phyloP scores from a whole-genome alignment of 1,140 invertebrate species.

The Saccostrea echinata region DNA sequence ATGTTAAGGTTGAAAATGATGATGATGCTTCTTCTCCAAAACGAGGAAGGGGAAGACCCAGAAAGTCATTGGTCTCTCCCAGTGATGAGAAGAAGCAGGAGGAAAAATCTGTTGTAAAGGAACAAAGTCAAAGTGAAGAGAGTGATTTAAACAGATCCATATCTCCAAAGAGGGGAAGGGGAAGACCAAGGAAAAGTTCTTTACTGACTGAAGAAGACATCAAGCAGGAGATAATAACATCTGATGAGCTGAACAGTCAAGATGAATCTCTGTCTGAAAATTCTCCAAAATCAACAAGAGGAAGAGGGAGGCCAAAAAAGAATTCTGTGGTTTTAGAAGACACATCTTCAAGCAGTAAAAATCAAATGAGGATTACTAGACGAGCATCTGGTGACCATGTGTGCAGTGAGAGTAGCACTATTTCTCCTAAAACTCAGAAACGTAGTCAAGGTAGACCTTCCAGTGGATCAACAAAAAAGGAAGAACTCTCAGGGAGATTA shows the following conservation, averaged over 20 bases:
- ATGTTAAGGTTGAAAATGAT: not conserved
- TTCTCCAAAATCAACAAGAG: conserved; percentile 4
- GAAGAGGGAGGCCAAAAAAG: not conserved
- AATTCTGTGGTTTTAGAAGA: not conserved
- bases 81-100: conserved; percentile 1
- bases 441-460: not conserved
- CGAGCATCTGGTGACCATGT: not conserved
- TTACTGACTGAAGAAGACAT: conserved; percentile 7
- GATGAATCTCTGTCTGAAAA: not conserved
- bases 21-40: not conserved
- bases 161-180: not conserved
- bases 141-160: not conserved
- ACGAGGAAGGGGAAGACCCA: conserved; percentile 51
- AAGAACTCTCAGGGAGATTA: not conserved
- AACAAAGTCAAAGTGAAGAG: conserved; percentile 14
- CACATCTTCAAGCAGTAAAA: not conserved
- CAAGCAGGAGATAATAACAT: not conserved
- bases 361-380: not conserved
- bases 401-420: not conserved
- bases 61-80: conserved; percentile 27
- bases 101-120: not conserved
- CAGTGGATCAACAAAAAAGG: not conserved
- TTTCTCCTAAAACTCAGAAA: not conserved
- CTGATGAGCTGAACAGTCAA: not conserved
- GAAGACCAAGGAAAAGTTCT: conserved; percentile 41